A percentile compares a stretch with the other conserved stretches of the same genome.
These are phyloP conservation scores for Cololabis saira DNA, from an alignment of 2,113 vertebrate genomes.

Conservation along the genomic window DNA sequence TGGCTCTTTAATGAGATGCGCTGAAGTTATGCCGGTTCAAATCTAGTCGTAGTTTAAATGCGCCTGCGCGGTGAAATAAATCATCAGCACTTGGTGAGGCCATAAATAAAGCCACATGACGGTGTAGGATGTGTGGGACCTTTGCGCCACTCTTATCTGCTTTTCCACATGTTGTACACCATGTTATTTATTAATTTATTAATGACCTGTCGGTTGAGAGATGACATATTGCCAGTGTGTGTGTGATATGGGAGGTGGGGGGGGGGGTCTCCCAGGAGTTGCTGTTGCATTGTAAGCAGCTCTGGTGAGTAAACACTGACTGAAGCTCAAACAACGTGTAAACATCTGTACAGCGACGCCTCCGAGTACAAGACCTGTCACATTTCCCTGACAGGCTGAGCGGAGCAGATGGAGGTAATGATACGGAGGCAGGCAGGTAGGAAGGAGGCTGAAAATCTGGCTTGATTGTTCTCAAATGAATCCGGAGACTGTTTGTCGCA, in stretches of 20 bases:
- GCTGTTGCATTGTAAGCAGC: constrained; percentile 27
- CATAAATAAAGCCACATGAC: constrained; percentile 26
- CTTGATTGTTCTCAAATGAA: constrained; percentile 13
- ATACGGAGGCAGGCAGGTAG: constrained; percentile 32
- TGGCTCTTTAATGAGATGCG: not conserved
- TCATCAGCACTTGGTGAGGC: constrained; percentile 9
- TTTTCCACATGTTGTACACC: constrained; percentile 20
- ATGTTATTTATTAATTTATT: not conserved
- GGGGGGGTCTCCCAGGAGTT: constrained; percentile 42
- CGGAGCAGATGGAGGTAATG: constrained; percentile 26
- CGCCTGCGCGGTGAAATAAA: constrained; percentile 28
- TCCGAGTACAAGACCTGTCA: constrained; percentile 29
- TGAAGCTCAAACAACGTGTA: constrained; percentile 60
- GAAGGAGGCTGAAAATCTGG: not conserved
- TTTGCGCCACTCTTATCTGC: constrained; percentile 31
- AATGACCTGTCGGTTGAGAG: constrained; percentile 25
- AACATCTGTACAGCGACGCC: constrained; percentile 38
- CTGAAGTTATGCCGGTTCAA: constrained; percentile 14
- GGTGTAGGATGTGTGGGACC: not conserved
- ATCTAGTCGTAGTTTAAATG: not conserved
- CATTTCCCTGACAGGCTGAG: constrained; percentile 27
- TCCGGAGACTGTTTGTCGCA: constrained; percentile 16
- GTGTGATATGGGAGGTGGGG: too few species aligned
- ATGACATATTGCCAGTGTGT: constrained; percentile 31
- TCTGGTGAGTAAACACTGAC: constrained; percentile 45